Evolutionary conservation across 2,888 invertebrate species (phyloP).

Genomic region (Elmis aenea): DNA sequence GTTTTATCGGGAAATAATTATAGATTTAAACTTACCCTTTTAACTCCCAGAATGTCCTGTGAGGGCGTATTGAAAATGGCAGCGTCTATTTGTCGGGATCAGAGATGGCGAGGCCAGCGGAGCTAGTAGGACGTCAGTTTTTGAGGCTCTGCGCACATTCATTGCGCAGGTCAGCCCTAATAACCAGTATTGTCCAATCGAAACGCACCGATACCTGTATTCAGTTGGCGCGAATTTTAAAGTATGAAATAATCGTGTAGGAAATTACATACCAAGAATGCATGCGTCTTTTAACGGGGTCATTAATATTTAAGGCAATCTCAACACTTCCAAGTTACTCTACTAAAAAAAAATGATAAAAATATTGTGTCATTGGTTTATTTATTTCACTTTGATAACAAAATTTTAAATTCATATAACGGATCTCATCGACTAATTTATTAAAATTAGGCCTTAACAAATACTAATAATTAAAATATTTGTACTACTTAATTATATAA

Average conservation of each 20-base stretch:
- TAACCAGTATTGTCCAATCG: constrained; percentile 3
- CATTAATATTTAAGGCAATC: no score
- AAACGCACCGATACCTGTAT: neutral
- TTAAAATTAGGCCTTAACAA: no score
- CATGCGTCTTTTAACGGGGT: no score
- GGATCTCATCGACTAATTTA: no score
- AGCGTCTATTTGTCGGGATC: constrained; percentile 43
- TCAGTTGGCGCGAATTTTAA: constrained; percentile 1
- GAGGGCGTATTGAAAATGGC: constrained; percentile 55
- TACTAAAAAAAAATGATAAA: no score
- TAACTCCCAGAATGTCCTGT: constrained; percentile 52
- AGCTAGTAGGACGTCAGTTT: constrained; percentile 7
- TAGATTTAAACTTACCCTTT: constrained; percentile 35
- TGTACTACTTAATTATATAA: no score
- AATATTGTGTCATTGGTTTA: no score
- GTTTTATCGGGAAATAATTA: no score
- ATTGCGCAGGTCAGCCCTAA: neutral
- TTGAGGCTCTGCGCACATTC: constrained; percentile 5
- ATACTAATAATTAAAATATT: no score
- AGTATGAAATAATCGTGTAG: neutral
- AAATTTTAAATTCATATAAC: no score
- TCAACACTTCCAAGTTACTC: no score
- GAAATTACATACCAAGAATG: constrained; percentile 1
- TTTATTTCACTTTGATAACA: no score
- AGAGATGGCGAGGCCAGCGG: constrained; percentile 51